Evolutionary conservation across 2,888 invertebrate genomes (phyloP), one percentile per base, ranked within the genome.

Genomic region (Eubasilissa splendida): DNA sequence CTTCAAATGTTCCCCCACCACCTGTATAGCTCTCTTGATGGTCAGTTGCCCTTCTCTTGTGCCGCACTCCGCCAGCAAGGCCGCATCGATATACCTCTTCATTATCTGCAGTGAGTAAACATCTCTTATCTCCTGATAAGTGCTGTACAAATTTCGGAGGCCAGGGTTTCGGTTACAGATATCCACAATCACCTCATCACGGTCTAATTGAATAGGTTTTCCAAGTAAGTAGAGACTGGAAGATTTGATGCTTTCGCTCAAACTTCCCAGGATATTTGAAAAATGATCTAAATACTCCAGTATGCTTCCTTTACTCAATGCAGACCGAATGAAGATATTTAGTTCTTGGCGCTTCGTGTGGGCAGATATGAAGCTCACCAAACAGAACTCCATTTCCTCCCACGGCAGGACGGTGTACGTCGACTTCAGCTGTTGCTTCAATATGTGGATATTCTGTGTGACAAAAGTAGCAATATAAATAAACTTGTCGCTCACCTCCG

Each of bases 361-460:
- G 60, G 82, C 75, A 31, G 79, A 83, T 54, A 85, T 59, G 80
- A 84, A 85, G 74, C 75, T 78, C 12, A 84, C 42, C 53, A 85
- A 82, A 83, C 84, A 85, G 80, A 85, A 85, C 74, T 85, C 85
- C 8, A 85, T 84, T 84, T 85, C 85, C 77, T 85, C 85, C 85
- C 85, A 85, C 14, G 85, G 85, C 73, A 85, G 14, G 59, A 22
- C 76, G 56, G 83, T 77, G 76, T 85, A 85, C 1, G 84, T 84
- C 11, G 70, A 82, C 77, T 83, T 85, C 59, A 85, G 76, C 42
- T 83, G 80, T 54, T 76, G 74, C 65, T 85, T 85, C 70, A 85
- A 79, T 52, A 85, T 42, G 74, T 82, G 76, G 75, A 85, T 80
- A 77, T 85, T 85, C 63, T 83, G 83, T 53, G 81, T 82, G 56